Evolutionary conservation across 2,113 vertebrate species (phyloP), one percentile per base, ranked within the genome.

Genomic region (Bagarius yarrelli): DNA sequence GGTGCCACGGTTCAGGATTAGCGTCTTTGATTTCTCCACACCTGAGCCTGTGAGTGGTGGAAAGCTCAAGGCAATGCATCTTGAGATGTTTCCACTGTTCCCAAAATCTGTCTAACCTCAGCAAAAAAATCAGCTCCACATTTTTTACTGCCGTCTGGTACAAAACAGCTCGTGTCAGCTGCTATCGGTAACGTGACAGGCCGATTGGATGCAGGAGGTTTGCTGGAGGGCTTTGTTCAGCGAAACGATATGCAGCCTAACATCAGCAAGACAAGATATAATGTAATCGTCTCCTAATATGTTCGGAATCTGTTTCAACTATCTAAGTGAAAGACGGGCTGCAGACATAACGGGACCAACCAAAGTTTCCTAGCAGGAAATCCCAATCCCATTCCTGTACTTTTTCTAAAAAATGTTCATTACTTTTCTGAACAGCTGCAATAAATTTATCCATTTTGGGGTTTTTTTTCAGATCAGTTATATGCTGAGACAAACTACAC

Each of bases 11-110:
- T 72, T 72, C 70, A 55, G 8, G 27, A 55, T 14, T 53, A 34
- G 3, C 50, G 6, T 55, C 19, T 73, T 73, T 53, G 25, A 55
- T 55, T 34, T 73, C 70, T 55, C 19, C 70, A 55, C 50, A 34
- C 18, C 25, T 55, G 70, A 71, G 8, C 30, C 47, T 53, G 44
- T 1, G 47, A 52, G 18, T 55, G 19, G 18, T 0, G 19, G 50
- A 55, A 53, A 34, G 47, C 70, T 73, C 70, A 32, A 55, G 70
- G 70, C 70, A 55, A 32, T 32, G 21, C 27, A 73, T 32, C 47
- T 55, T 73, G 50, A 73, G 50, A 73, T 55, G 70, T 73, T 73
- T 6, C 27, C 2, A 55, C 27, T 55, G 50, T 55, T 52, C 34
- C 8, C 36, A 18, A 47, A 71, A 52, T 71, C 27, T 32, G 50